Evolutionary conservation across 2,113 vertebrate species (phyloP), one percentile per base, ranked within the genome.

Genomic region (Turnix velox): DNA sequence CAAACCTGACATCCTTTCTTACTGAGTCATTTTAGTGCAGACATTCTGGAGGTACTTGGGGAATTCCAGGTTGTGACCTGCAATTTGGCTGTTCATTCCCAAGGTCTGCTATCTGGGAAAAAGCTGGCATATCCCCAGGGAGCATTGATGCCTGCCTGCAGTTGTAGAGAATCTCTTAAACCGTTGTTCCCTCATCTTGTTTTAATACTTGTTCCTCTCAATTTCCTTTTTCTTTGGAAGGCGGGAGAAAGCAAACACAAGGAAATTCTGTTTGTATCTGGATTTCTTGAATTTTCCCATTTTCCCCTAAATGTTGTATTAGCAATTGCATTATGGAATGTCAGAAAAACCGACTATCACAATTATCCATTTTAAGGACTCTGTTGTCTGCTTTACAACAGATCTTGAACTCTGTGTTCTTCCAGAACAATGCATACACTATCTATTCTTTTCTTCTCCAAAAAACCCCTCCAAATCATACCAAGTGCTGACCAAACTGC

Each of bases 21-120:
- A 96, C 85, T 94, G 95, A 96, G 91, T 93, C 96, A 74, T 58
- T 96, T 92, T 13, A 93, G 84, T 14, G 67, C 84, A 85, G 62
- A 85, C 84, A 76, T 92, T 85, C 67, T 87, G 96, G 89, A 93
- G 81, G 87, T 93, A 74, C 87, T 69, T 59, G 67, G 95, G 95
- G 94, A 95, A 92, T 95, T 95, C 93, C 87, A 93, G 94, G 94
- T 89, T 95, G 94, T 80, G 95, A 95, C 93, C 96, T 90, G 87
- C 75, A 95, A 90, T 95, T 89, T 94, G 89, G 59, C 63, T 92
- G 74, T 3, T 93, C 87, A 7, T 74, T 95, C 87, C 82, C 89
- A 94, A 91, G 91, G 46, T 62, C 78, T 77, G 92, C 89, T 93
- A 89, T 71, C 67, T 79, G 92, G 82, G 65, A 57, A 79, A 78